Conservation (phyloP, 92 coral and sea anemone genomes). For the Epizoanthus ramosus region DNA sequence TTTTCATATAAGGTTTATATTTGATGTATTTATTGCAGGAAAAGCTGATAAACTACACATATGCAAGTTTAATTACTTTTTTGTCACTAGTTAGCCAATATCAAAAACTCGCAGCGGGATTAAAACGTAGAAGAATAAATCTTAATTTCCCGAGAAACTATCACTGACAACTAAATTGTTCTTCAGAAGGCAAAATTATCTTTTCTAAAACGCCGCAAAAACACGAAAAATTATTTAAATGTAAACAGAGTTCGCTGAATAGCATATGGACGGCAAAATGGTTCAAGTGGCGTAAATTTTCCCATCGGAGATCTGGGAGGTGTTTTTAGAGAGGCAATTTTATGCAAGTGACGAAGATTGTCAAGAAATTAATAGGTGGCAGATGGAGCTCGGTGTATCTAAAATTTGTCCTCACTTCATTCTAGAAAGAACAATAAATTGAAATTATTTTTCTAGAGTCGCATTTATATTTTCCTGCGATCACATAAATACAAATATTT, state of each 20-base stretch:
- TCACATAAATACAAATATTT: neutral
- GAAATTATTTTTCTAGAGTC: neutral
- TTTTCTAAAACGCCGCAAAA: constrained; percentile 27
- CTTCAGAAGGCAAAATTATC: neutral
- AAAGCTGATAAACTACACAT: neutral
- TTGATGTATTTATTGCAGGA: neutral
- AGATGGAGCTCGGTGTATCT: constrained; percentile 19
- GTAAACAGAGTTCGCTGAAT: constrained; percentile 5
- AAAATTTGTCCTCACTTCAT: neutral
- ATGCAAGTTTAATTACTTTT: constrained; percentile 29
- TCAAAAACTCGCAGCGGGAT: neutral
- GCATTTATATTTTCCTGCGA: no score
- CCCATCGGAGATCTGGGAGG: constrained; percentile 26
- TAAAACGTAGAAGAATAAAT: neutral
- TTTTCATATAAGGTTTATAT: neutral
- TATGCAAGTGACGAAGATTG: constrained; percentile 20
- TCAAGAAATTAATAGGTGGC: constrained; percentile 10
- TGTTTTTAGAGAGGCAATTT: constrained; percentile 4
- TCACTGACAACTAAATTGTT: constrained; percentile 27
- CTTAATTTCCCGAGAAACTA: constrained; percentile 7
- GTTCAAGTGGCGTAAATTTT: constrained; percentile 19
- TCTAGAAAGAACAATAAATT: neutral
- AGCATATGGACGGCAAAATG: constrained; percentile 17
- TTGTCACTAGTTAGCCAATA: constrained; percentile 1
- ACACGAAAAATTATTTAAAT: constrained; percentile 19